Evolutionary conservation across 2,888 invertebrate genomes (phyloP).

Genomic region (Drosophila parthenogenetica): DNA sequence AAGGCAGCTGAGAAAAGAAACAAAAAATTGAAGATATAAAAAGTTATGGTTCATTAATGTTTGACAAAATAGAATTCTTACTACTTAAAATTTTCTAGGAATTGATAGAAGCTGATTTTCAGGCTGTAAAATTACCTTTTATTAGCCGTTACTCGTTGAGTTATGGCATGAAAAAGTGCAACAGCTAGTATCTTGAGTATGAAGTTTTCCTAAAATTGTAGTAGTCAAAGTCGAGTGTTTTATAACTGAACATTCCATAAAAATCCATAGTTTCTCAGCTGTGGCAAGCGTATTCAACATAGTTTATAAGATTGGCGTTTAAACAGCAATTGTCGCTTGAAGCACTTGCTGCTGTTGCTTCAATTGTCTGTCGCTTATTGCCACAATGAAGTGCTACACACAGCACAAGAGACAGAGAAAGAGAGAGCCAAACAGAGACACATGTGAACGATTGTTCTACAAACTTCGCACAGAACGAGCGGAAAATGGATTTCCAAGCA

Average conservation of each 20-base stretch:
- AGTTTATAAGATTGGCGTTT: slow-evolving; percentile 10
- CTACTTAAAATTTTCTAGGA: not conserved
- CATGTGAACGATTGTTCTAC: slow-evolving; percentile 42
- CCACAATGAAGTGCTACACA: slow-evolving; percentile 46
- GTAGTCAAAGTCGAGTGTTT: too few relatives aligned
- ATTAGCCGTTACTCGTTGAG: too few relatives aligned
- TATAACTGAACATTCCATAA: too few relatives aligned
- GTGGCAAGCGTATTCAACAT: not conserved
- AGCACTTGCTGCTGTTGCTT: slow-evolving; percentile 13
- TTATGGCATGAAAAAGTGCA: too few relatives aligned
- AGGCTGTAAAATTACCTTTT: too few relatives aligned
- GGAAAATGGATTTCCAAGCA: slow-evolving; percentile 82
- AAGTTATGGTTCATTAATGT: not conserved
- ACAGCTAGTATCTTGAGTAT: too few relatives aligned
- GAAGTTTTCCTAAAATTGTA: too few relatives aligned
- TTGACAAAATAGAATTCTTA: not conserved
- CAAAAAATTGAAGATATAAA: not conserved
- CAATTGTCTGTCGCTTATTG: slow-evolving; percentile 39
- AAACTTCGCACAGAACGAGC: slow-evolving; percentile 65
- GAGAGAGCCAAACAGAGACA: slow-evolving; percentile 15
- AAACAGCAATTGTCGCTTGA: slow-evolving; percentile 26
- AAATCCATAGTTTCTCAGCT: not conserved
- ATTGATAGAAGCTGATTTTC: too few relatives aligned
- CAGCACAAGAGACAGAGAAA: slow-evolving; percentile 7
- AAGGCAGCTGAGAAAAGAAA: not conserved